Base-by-base conservation (phyloP, 2,888 invertebrate genomes). In the Machimus rusticus region DNA sequence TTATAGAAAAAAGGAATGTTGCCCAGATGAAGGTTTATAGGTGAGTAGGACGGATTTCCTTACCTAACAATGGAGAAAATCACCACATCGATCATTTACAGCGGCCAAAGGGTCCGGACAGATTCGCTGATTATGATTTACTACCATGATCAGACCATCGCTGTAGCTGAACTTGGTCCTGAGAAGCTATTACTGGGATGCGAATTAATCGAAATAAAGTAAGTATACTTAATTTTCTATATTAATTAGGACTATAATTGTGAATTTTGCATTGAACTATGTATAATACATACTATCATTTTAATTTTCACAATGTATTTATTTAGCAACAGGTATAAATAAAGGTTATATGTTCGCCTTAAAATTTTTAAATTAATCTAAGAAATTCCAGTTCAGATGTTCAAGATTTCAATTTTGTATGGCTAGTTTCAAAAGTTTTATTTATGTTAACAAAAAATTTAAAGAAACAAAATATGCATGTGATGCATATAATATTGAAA, bases 181-280 rank as follows among this genome's bases (percentile, higher is more conserved):
- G 94, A 94, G 88, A 96, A 96, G 91, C 93, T 95, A 90, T 93
- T 96, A 88, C 94, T 96, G 82, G 95, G 95, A 91, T 97, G 97
- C 92, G 96, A 97, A 92, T 94, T 98, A 90, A 96, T 97, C 91
- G 97, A 98, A 94, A 96, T 97, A 89, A 95, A 95, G 97, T 98
- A 93, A 96, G 97, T 96, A 91, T 34, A 4, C 31, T 4, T 31
- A 31, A 4, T 4, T 2, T 31, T 31, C 5, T 2, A 31, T 4
- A 4, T 31, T 31, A 31, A 31, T 31, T 2, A 4, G 5, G 31
- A 31, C 31, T 31, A 31, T 31, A 31, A 4, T 31, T 31, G 2
- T 31, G 31, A 31, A 31, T 31, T 31, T 31, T 4, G 31, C 31
- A 31, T 4, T 31, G 31, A 31, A 28, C 2, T 28, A 28, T 2